Evolutionary conservation across 1,140 invertebrate species (phyloP), one percentile per base, ranked within the genome.

Genomic region (Pseudomyrmex pallidus): DNA sequence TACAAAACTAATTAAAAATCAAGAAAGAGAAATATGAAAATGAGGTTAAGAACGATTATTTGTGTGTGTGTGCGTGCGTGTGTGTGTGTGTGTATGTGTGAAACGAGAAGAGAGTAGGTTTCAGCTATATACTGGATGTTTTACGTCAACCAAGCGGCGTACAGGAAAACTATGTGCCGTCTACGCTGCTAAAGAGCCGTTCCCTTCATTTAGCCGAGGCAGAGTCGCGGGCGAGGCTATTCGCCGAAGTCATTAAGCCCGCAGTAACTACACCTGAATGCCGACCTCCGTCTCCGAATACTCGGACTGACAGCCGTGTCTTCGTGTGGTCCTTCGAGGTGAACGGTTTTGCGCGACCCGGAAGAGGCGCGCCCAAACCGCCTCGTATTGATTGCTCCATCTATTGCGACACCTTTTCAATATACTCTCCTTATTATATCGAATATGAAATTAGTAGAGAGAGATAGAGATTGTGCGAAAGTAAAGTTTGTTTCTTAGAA

Each of bases 191-290:
- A 52, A 56, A 85, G 85, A 87, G 66, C 86, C 82, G 82, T 80
- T 84, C 67, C 67, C 56, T 63, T 80, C 67, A 72, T 66, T 64
- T 67, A 77, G 54, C 44, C 61, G 80, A 68, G 76, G 80, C 50
- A 72, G 48, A 54, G 35, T 84, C 70, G 85, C 85, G 74, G 82
- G 66, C 85, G 78, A 83, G 74, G 77, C 67, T 57, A 85, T 90
- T 89, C 90, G 62, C 25, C 64, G 87, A 90, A 90, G 82, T 90
- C 85, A 84, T 90, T 90, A 90, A 86, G 67, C 61, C 76, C 64
- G 59, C 44, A 50, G 74, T 67, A 85, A 86, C 82, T 88, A 82
- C 74, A 57, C 83, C 82, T 86, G 82, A 78, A 85, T 83, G 67
- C 63, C 83, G 66, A 64, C 76, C 15, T 50, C 77, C 35, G 44